Conservation (phyloP, 1,140 invertebrate species). For the Magallana ariakensis region DNA sequence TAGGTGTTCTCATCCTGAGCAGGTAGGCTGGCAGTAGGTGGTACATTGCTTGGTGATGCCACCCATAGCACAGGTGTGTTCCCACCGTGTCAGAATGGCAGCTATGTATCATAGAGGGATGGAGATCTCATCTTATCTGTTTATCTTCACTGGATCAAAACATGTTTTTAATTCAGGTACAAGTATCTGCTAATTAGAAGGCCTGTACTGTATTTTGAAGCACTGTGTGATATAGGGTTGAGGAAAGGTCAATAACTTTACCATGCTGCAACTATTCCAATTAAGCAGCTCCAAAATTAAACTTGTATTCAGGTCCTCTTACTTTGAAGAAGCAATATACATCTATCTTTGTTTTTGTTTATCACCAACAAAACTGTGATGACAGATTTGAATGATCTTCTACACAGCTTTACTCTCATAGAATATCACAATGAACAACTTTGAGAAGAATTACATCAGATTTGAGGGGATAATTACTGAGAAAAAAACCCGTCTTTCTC, state of each 20-base stretch:
- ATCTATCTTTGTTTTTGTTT: neutral
- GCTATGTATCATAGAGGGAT: neutral
- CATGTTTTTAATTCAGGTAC: conserved; percentile 11
- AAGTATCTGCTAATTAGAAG: neutral
- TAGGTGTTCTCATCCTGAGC: neutral
- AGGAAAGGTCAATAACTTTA: conserved; percentile 6
- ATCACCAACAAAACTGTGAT: neutral
- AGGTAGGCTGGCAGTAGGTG: no score
- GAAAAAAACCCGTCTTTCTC: neutral
- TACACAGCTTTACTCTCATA: neutral
- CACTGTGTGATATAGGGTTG: conserved; percentile 1
- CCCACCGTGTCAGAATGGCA: neutral
- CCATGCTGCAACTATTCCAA: neutral
- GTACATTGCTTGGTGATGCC: no score
- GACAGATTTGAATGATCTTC: neutral
- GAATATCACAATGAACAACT: neutral
- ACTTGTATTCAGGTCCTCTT: neutral
- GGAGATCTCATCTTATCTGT: conserved; percentile 14
- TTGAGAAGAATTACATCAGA: conserved; percentile 8
- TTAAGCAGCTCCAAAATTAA: neutral
- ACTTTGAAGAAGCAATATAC: neutral
- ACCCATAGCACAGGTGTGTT: no score
- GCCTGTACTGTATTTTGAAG: neutral
- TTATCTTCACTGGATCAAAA: neutral
- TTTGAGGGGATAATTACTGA: neutral